These are phyloP conservation scores for Eulemur rubriventer DNA, from an alignment of 2,797 vertebrate species.

Conservation along the genomic window DNA sequence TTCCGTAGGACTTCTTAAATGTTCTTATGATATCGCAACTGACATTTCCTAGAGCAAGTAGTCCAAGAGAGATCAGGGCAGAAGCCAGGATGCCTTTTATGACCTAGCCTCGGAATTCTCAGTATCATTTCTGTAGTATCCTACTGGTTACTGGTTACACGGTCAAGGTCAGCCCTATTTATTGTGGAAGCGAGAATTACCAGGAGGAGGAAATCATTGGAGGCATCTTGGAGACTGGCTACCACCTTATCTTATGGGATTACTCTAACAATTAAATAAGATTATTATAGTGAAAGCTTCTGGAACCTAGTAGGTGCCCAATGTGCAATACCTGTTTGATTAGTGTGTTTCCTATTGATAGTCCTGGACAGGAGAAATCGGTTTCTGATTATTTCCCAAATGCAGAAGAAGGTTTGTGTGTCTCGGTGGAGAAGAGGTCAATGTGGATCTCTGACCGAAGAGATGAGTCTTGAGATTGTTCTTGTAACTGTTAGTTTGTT, in stretches of 20 bases:
- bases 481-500: not conserved
- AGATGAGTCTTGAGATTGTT: not conserved
- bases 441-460: not conserved
- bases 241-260: not conserved
- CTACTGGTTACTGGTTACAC: not conserved
- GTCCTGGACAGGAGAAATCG: not conserved
- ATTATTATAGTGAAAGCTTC: not conserved
- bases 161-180: not conserved
- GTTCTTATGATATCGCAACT: not conserved
- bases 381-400: conserved; percentile 22
- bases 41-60: not conserved
- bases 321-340: not conserved
- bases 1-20: not conserved
- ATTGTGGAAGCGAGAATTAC: not conserved
- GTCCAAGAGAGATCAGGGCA: not conserved
- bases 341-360: not conserved
- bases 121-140: not conserved
- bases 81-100: not conserved
- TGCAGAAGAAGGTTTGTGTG: not conserved
- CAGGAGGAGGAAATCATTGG: not conserved
- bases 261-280: not conserved
- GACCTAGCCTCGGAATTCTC: not conserved
- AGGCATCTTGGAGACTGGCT: not conserved
- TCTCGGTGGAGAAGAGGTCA: not conserved
- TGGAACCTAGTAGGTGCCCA: not conserved